Percentiles rank a stretch among this genome's conserved stretches.
phyloP scores from a whole-genome alignment of 2,113 vertebrate species.

The Bubo blakistoni region DNA sequence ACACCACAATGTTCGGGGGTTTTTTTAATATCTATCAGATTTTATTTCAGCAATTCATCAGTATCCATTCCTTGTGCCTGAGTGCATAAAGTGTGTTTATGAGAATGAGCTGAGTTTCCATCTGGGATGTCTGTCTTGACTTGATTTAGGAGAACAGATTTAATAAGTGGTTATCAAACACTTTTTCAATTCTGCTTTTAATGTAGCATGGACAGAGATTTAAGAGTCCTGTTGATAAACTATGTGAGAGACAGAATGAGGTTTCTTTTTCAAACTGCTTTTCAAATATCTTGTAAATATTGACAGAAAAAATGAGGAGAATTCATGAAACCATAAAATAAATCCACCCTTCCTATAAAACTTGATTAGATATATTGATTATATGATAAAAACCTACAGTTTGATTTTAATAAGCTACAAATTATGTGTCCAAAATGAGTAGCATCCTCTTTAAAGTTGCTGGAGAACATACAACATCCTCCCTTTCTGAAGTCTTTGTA shows the following conservation, averaged over 20 bases:
- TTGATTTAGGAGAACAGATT: neutral
- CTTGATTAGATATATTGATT: constrained; percentile 44
- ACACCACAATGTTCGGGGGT: rapidly evolving
- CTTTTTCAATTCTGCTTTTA: neutral
- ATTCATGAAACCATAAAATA: constrained; percentile 64
- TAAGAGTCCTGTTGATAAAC: neutral
- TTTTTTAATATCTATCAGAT: neutral
- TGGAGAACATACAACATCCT: neutral
- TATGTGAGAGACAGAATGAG: neutral
- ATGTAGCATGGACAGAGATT: neutral
- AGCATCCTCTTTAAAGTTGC: neutral
- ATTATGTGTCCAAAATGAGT: neutral
- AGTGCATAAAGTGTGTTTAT: neutral
- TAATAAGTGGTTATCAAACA: neutral
- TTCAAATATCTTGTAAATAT: constrained; percentile 40
- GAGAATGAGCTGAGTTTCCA: neutral
- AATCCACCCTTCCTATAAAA: constrained; percentile 30
- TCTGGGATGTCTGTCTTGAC: neutral
- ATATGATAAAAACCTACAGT: constrained; percentile 23
- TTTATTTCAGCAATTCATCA: neutral
- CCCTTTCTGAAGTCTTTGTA: neutral
- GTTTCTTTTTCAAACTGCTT: neutral
- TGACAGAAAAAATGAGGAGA: constrained; percentile 45
- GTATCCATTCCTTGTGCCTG: neutral
- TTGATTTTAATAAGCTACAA: constrained; percentile 48